Conservation (phyloP, 2,113 vertebrate genomes). For the Entomyzon cyanotis region DNA sequence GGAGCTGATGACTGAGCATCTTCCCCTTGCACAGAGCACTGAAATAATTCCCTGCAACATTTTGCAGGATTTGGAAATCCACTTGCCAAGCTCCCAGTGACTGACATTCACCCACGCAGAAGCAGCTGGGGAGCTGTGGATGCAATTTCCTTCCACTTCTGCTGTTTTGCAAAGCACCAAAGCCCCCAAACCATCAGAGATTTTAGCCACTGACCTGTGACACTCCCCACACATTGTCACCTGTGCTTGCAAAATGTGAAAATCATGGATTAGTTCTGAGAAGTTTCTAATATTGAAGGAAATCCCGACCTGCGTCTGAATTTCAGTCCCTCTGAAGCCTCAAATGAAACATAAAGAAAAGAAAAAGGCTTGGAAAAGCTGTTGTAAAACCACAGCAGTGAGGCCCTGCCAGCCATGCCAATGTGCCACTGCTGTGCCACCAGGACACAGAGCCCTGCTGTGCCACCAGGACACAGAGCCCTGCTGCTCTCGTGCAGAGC, state of each 20-base stretch:
- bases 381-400: fast-evolving
- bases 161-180: neutral
- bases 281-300: neutral
- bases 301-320: neutral
- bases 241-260: neutral
- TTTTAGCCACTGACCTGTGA: neutral
- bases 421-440: fast-evolving
- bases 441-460: neutral
- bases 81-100: neutral
- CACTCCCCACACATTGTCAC: fast-evolving
- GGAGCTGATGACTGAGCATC: neutral
- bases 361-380: neutral
- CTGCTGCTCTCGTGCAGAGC: neutral
- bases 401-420: neutral
- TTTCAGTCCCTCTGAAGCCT: neutral
- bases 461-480: neutral
- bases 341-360: neutral
- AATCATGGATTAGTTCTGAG: neutral
- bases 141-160: neutral
- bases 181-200: neutral
- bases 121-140: neutral
- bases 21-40: neutral
- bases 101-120: neutral
- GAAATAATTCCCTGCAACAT: neutral
- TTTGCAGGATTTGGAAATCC: neutral